These are phyloP conservation scores for Drosophila jambulina DNA, from an alignment of 1,140 invertebrate species.

Conservation along the genomic window DNA sequence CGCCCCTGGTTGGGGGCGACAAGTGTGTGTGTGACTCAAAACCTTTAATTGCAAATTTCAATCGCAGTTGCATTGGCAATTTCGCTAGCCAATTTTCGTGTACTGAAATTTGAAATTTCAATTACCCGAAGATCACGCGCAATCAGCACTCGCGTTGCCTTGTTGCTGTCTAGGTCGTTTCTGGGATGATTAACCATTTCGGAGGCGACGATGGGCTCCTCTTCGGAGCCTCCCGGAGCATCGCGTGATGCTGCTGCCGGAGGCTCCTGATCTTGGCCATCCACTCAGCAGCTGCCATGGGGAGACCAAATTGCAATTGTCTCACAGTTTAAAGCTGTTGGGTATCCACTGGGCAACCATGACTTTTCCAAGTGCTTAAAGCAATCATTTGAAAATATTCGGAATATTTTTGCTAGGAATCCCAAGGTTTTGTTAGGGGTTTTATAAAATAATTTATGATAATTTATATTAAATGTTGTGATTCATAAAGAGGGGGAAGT, in stretches of 20 bases:
- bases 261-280: conserved; percentile 20
- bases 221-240: conserved; percentile 20
- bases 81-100: conserved; percentile 50
- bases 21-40: conserved; percentile 66
- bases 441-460: conserved; percentile 10
- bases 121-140: conserved; percentile 75
- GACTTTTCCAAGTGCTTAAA: background rate
- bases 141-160: conserved; percentile 58
- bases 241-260: conserved; percentile 44
- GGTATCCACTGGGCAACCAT: background rate
- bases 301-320: conserved; percentile 53
- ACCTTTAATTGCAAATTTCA: conserved; percentile 63
- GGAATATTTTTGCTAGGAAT: conserved; percentile 1
- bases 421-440: background rate
- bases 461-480: background rate
- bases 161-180: conserved; percentile 47
- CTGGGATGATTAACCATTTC: conserved; percentile 64
- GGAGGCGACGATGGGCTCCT: conserved; percentile 29
- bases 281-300: conserved; percentile 24
- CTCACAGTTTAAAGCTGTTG: background rate
- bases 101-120: conserved; percentile 68
- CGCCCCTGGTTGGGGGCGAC: conserved; percentile 49
- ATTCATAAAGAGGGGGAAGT: background rate
- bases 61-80: conserved; percentile 48
- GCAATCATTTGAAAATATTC: background rate